A percentile compares a stretch with the other conserved stretches of the same genome.
Evolutionary conservation across 2,888 invertebrate genomes (phyloP).

Genomic region (Lochmaea crataegi): DNA sequence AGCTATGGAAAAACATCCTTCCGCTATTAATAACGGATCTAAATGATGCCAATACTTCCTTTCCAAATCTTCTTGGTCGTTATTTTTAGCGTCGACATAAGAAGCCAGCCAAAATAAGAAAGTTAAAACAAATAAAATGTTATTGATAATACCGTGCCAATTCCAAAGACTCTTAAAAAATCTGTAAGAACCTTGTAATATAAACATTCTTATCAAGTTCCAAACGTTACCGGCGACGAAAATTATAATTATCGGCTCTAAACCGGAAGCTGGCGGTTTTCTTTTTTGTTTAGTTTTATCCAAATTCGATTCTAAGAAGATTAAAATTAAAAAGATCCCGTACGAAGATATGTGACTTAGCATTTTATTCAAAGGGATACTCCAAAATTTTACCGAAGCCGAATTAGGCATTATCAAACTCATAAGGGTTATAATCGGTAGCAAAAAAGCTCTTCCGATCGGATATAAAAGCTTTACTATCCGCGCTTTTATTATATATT

Average conservation of each 20-base stretch:
- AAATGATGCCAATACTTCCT: constrained; percentile 75
- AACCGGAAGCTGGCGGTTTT: constrained; percentile 71
- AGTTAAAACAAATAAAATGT: constrained; percentile 70
- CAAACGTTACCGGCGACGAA: constrained; percentile 71
- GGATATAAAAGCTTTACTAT: constrained; percentile 54
- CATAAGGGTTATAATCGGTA: constrained; percentile 66
- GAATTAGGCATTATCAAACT: constrained; percentile 65
- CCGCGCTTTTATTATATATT: constrained; percentile 60
- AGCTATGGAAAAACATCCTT: constrained; percentile 75
- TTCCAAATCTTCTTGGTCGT: constrained; percentile 67
- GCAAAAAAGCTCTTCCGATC: constrained; percentile 60
- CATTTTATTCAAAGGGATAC: constrained; percentile 78
- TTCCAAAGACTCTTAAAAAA: constrained; percentile 73
- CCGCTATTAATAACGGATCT: constrained; percentile 74
- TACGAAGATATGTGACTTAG: constrained; percentile 76
- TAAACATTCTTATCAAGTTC: constrained; percentile 69
- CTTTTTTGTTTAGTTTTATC: constrained; percentile 70
- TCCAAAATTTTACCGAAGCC: constrained; percentile 67
- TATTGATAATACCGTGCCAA: constrained; percentile 73
- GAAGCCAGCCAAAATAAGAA: constrained; percentile 74
- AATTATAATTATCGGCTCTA: constrained; percentile 62
- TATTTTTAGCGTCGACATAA: constrained; percentile 66
- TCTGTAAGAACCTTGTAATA: constrained; percentile 69
- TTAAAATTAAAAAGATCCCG: constrained; percentile 73
- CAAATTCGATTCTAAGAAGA: constrained; percentile 72